A percentile compares a stretch with the other conserved stretches of the same genome.
Conservation (phyloP, 1,140 invertebrate species). For the Halesus radiatus region DNA sequence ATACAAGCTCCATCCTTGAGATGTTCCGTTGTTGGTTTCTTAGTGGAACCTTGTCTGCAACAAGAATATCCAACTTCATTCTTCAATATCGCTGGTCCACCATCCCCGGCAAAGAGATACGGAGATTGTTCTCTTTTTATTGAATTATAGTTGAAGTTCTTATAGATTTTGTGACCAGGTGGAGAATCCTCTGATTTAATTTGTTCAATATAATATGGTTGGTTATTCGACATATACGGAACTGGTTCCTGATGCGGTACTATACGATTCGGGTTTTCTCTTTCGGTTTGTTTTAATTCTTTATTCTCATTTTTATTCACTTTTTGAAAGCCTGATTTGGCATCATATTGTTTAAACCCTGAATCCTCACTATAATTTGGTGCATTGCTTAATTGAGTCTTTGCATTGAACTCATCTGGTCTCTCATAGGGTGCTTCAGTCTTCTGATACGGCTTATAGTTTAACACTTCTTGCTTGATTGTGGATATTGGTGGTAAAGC, state of each 20-base stretch:
- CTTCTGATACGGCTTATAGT: constrained; percentile 47
- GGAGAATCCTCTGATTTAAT: constrained; percentile 70
- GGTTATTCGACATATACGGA: constrained; percentile 60
- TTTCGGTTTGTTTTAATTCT: constrained; percentile 59
- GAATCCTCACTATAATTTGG: not conserved
- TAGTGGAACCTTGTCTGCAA: constrained; percentile 78
- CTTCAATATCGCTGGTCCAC: constrained; percentile 74
- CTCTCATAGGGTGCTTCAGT: constrained; percentile 35
- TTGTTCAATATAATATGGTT: constrained; percentile 69
- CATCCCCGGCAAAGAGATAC: constrained; percentile 77
- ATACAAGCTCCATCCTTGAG: constrained; percentile 79
- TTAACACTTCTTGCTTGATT: constrained; percentile 68
- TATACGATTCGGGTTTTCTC: constrained; percentile 55
- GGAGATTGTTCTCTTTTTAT: constrained; percentile 62
- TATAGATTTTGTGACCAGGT: constrained; percentile 69
- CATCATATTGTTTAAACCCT: constrained; percentile 60
- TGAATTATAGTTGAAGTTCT: constrained; percentile 64
- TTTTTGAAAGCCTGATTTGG: constrained; percentile 64
- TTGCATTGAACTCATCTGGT: constrained; percentile 59
- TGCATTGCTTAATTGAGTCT: constrained; percentile 59
- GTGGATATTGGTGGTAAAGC: constrained; percentile 69
- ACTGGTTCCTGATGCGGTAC: constrained; percentile 52
- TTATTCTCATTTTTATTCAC: constrained; percentile 61
- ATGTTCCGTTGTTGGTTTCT: constrained; percentile 79
- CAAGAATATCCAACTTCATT: constrained; percentile 77